A percentile compares a stretch with the other conserved stretches of the same genome.
Evolutionary conservation across 2,888 invertebrate genomes (phyloP).

Genomic region (Napeogenes sylphis): DNA sequence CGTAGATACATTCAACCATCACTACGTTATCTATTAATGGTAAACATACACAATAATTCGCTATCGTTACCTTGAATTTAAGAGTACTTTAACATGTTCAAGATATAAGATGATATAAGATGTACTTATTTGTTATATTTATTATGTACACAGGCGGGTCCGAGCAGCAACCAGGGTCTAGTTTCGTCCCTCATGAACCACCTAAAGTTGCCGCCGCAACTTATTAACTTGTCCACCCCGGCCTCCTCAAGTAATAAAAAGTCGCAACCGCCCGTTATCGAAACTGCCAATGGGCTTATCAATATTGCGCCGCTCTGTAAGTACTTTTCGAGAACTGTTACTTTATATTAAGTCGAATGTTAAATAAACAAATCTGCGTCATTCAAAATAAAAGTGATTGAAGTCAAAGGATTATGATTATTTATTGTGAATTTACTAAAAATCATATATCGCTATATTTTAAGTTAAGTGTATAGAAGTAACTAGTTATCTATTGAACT

Average conservation of each 20-base stretch:
- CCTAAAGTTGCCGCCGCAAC: conserved; percentile 72
- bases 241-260: conserved; percentile 65
- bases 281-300: conserved; percentile 85
- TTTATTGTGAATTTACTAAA: too few species aligned
- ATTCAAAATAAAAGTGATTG: too few species aligned
- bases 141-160: conserved; percentile 70
- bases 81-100: too few species aligned
- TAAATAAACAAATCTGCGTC: too few species aligned
- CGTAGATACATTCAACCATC: too few species aligned
- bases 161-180: conserved; percentile 82
- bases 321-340: conserved; percentile 33
- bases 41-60: too few species aligned
- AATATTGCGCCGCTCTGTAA: conserved; percentile 94
- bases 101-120: too few species aligned
- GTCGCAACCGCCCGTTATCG: conserved; percentile 72
- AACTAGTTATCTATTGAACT: background rate
- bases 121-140: too few species aligned
- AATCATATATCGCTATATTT: too few species aligned
- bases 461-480: background rate
- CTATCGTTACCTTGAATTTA: too few species aligned
- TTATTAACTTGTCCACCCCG: conserved; percentile 73
- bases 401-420: too few species aligned
- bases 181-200: conserved; percentile 82
- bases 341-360: background rate
- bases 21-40: too few species aligned